Conservation (phyloP, 2,888 invertebrate genomes). For the Tetragonula carbonaria region DNA sequence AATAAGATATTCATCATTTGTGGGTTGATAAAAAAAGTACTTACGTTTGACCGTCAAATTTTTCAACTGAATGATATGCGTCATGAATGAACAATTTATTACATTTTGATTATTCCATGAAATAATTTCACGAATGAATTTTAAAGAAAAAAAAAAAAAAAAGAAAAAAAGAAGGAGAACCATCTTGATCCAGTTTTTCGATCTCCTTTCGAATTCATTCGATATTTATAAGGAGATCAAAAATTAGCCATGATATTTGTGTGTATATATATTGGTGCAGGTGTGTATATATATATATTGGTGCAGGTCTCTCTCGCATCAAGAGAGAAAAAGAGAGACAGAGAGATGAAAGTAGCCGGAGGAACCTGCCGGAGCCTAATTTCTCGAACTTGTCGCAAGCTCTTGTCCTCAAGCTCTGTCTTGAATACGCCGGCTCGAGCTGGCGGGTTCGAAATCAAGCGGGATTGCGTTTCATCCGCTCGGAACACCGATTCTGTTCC, state of each 20-base stretch:
- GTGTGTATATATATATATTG: too few species aligned
- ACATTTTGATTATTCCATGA: neutral
- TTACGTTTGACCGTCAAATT: neutral
- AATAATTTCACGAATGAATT: slow-evolving; percentile 5
- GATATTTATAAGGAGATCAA: too few species aligned
- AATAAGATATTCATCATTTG: slow-evolving; percentile 19
- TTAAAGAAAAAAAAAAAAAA: neutral
- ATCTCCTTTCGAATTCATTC: neutral
- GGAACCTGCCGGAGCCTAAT: neutral
- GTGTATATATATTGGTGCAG: too few species aligned
- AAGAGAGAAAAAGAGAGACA: neutral
- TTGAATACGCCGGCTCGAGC: neutral
- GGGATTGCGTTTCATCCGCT: slow-evolving; percentile 48
- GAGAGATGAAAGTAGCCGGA: slow-evolving; percentile 25
- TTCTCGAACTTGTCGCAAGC: slow-evolving; percentile 17
- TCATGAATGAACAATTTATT: neutral
- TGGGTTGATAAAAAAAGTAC: neutral
- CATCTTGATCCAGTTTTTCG: slow-evolving; percentile 14
- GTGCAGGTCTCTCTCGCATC: neutral
- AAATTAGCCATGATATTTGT: too few species aligned
- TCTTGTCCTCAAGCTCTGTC: neutral
- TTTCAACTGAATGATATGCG: neutral
- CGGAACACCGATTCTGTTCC: slow-evolving; percentile 25
- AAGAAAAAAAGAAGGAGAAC: neutral
- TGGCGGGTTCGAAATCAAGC: slow-evolving; percentile 22